phyloP scores from a whole-genome alignment of 64 coral and sea anemone species.

The Stylophora pistillata region DNA sequence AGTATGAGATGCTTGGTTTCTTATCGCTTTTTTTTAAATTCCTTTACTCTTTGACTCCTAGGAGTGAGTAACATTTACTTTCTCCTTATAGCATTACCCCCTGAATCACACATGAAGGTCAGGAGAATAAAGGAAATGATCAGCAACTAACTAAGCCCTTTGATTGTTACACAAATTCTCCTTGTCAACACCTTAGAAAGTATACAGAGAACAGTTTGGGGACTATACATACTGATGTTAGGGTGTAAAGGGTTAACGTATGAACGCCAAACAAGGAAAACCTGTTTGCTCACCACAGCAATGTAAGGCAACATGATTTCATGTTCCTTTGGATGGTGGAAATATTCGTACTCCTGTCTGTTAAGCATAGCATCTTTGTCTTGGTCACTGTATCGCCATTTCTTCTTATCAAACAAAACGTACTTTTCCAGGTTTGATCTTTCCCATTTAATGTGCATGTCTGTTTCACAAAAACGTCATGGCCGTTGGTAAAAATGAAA shows the following conservation, averaged over 20 bases:
- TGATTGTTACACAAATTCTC: no score
- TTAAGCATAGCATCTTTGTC: slow-evolving; percentile 73
- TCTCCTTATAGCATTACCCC: no score
- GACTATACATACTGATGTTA: no score
- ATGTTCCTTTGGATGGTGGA: slow-evolving; percentile 88
- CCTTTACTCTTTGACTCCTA: no score
- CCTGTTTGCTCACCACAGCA: slow-evolving; percentile 70
- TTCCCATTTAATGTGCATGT: slow-evolving; percentile 89
- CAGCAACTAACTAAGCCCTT: neutral
- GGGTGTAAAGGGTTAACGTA: no score
- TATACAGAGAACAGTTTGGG: no score
- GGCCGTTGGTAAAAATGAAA: no score
- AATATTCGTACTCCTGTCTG: slow-evolving; percentile 86
- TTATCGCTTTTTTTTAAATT: no score
- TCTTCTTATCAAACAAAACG: slow-evolving; percentile 72
- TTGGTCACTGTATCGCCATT: slow-evolving; percentile 92
- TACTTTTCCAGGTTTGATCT: slow-evolving; percentile 72
- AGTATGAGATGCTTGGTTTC: neutral
- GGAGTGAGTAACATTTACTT: no score
- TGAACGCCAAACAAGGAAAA: neutral
- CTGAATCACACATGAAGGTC: no score
- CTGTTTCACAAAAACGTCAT: slow-evolving; percentile 18
- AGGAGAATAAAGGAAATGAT: neutral
- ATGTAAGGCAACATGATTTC: slow-evolving; percentile 84
- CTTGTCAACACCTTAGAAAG: no score